Conservation (phyloP, 2,888 invertebrate genomes). For the Limnephilus lunatus region DNA sequence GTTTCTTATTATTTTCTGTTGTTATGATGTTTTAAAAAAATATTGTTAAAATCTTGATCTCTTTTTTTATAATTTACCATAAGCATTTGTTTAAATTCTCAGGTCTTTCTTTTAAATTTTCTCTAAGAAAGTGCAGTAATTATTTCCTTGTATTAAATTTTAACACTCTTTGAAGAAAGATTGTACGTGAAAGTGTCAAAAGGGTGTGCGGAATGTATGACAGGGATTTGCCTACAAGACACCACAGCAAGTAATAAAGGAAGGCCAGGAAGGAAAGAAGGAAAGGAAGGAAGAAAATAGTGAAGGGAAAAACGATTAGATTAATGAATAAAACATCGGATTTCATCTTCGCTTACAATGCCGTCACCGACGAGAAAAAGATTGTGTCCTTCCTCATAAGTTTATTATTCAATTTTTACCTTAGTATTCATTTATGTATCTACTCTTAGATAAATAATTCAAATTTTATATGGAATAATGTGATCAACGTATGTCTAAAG, state of each 20-base stretch:
- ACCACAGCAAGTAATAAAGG: neutral
- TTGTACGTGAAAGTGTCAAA: neutral
- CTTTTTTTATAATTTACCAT: too few relatives aligned
- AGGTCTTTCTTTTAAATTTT: neutral
- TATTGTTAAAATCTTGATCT: too few relatives aligned
- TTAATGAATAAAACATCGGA: slow-evolving; percentile 28
- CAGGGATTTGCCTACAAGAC: slow-evolving; percentile 27
- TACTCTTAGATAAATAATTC: too few relatives aligned
- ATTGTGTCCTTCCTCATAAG: neutral
- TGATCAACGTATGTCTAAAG: too few relatives aligned
- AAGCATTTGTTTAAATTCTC: neutral
- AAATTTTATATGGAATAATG: too few relatives aligned
- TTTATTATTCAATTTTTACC: neutral
- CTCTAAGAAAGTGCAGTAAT: neutral
- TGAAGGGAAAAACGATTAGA: slow-evolving; percentile 7
- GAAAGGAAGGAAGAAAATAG: neutral
- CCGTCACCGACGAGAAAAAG: neutral
- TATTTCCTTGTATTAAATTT: neutral
- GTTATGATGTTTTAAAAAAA: too few relatives aligned
- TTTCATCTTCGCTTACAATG: neutral
- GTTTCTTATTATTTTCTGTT: too few relatives aligned
- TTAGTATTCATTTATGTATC: neutral
- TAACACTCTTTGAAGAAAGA: neutral
- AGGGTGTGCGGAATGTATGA: neutral
- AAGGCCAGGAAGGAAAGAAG: neutral